A percentile compares a stretch with the other conserved stretches of the same genome.
phyloP scores from a whole-genome alignment of 2,797 vertebrate species.

The Sylvilagus floridanus region DNA sequence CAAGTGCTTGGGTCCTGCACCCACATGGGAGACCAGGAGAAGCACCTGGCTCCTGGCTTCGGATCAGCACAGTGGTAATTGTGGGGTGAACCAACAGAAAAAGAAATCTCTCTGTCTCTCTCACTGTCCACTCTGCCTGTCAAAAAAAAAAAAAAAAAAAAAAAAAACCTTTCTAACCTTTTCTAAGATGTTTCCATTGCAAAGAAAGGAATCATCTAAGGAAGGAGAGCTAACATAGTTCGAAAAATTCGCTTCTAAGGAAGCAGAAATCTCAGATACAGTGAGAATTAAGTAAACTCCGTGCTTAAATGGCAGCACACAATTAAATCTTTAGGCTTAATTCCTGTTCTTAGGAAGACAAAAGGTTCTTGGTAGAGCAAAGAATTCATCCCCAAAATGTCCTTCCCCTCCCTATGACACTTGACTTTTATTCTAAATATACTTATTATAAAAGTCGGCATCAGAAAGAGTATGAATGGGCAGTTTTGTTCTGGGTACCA shows the following conservation, averaged over 20 bases:
- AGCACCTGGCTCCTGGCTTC: no score
- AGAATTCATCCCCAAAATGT: neutral
- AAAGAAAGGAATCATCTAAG: neutral
- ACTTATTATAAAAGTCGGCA: conserved; percentile 5
- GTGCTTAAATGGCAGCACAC: neutral
- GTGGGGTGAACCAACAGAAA: no score
- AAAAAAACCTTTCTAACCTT: neutral
- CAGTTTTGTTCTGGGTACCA: neutral
- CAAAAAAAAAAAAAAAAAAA: no score
- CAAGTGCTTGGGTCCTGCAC: no score
- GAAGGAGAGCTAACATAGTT: neutral
- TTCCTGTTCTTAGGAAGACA: neutral
- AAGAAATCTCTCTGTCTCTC: no score
- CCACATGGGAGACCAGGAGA: no score
- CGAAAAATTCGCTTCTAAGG: conserved; percentile 18
- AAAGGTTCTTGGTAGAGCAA: neutral
- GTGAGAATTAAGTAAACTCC: neutral
- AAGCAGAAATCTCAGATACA: conserved; percentile 7
- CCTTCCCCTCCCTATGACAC: neutral
- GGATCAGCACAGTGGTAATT: no score
- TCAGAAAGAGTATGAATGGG: neutral
- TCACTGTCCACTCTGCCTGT: no score
- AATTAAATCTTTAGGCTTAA: neutral
- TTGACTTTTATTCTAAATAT: neutral
- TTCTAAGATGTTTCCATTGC: neutral